phyloP scores from a whole-genome alignment of 2,797 vertebrate species.

The Coracias cyanogaster region DNA sequence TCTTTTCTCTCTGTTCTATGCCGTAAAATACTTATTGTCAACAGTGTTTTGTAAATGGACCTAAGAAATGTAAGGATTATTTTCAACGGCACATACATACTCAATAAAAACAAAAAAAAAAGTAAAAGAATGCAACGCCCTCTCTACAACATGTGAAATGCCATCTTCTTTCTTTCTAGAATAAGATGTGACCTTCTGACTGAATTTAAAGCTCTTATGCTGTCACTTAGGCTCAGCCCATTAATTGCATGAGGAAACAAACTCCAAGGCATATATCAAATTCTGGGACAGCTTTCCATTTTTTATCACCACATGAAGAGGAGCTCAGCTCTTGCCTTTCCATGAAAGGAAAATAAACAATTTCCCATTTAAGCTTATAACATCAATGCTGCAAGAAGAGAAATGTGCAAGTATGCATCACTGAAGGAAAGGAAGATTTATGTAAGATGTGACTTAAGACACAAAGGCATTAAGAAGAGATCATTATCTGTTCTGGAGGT shows the following conservation, averaged over 20 bases:
- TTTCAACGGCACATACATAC: neutral
- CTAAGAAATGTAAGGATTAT: neutral
- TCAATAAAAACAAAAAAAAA: neutral
- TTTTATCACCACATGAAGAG: neutral
- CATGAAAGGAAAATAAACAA: constrained; percentile 20
- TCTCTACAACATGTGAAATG: neutral
- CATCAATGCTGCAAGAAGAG: neutral
- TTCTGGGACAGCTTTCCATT: neutral
- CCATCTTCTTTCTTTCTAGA: neutral
- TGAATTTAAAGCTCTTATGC: neutral
- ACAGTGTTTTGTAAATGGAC: neutral
- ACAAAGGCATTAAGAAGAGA: constrained; percentile 31
- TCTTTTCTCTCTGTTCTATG: neutral
- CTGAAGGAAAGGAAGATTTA: constrained; percentile 21
- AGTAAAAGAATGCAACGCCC: neutral
- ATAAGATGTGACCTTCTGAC: neutral
- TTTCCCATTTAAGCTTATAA: neutral
- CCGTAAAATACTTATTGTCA: neutral
- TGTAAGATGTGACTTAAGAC: neutral
- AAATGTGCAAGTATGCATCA: neutral
- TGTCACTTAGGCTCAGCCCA: neutral
- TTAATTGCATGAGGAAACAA: neutral
- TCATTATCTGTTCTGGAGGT: neutral
- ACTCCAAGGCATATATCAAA: neutral
- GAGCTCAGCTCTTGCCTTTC: neutral